Conservation (phyloP, 2,888 invertebrate species). For the Rotaria magnacalcarata region DNA sequence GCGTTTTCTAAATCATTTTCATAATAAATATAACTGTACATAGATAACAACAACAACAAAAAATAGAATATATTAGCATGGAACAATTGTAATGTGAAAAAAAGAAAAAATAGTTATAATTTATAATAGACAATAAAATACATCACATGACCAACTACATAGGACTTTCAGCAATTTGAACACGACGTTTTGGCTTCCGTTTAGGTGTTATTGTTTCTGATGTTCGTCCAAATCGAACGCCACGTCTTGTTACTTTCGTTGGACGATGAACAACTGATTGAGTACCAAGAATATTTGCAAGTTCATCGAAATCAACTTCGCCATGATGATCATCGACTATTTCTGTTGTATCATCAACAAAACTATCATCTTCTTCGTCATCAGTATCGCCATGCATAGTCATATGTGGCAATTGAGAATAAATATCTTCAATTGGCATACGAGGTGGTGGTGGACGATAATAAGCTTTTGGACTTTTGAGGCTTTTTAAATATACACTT, state of each 20-base stretch:
- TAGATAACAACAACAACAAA: background rate
- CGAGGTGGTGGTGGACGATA: background rate
- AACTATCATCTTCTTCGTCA: constrained; percentile 14
- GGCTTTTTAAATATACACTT: background rate
- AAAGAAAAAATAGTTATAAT: background rate
- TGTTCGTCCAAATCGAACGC: background rate
- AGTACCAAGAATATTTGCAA: constrained; percentile 14
- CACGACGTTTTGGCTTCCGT: background rate
- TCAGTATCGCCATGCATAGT: background rate
- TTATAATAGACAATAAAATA: background rate
- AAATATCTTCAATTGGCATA: background rate
- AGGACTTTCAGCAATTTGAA: background rate
- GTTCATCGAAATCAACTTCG: background rate
- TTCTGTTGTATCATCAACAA: constrained; percentile 7
- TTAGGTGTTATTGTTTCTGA: background rate
- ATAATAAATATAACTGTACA: background rate
- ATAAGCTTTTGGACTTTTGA: background rate
- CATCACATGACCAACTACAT: background rate
- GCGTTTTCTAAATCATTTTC: background rate
- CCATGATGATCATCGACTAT: background rate
- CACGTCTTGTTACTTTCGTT: background rate
- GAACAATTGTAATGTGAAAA: background rate
- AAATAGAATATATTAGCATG: background rate
- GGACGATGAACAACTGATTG: constrained; percentile 13
- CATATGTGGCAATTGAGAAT: background rate